A percentile compares a stretch with the other conserved stretches of the same genome.
phyloP scores from a whole-genome alignment of 2,888 invertebrate genomes.

The Seira ritae region DNA sequence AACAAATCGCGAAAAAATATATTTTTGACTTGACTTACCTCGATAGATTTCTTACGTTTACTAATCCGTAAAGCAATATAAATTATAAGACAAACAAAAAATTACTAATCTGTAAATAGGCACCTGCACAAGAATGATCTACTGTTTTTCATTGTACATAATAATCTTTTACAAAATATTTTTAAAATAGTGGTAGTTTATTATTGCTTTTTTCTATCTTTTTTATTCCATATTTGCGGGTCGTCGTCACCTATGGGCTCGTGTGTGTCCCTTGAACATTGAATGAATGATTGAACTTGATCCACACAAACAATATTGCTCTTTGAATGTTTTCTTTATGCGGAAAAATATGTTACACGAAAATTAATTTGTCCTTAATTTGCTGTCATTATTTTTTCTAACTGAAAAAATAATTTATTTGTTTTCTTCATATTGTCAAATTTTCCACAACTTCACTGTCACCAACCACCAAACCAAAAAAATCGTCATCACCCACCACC shows the following conservation, averaged over 20 bases:
- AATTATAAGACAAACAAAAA: too few relatives aligned
- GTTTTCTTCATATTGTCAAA: too few relatives aligned
- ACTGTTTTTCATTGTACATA: background rate
- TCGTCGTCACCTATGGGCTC: slow-evolving; percentile 63
- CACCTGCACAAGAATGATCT: background rate
- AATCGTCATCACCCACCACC: slow-evolving; percentile 16
- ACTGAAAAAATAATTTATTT: background rate
- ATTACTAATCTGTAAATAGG: too few relatives aligned
- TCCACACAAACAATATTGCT: slow-evolving; percentile 21
- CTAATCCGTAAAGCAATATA: background rate
- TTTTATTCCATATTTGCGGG: slow-evolving; percentile 67
- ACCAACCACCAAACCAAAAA: slow-evolving; percentile 22
- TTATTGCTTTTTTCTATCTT: slow-evolving; percentile 50
- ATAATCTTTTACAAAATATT: background rate
- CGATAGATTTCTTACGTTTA: too few relatives aligned
- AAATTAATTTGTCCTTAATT: too few relatives aligned
- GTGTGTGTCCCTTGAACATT: slow-evolving; percentile 54
- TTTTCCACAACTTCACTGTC: slow-evolving; percentile 16
- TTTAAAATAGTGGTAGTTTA: slow-evolving; percentile 40
- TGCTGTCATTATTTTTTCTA: slow-evolving; percentile 9
- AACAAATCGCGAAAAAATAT: background rate
- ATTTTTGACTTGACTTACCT: too few relatives aligned
- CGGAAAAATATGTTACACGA: slow-evolving; percentile 13
- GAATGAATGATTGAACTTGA: slow-evolving; percentile 41
- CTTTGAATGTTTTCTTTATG: slow-evolving; percentile 18